Conservation (phyloP, 2,113 vertebrate species). For the Seriola quinqueradiata region DNA sequence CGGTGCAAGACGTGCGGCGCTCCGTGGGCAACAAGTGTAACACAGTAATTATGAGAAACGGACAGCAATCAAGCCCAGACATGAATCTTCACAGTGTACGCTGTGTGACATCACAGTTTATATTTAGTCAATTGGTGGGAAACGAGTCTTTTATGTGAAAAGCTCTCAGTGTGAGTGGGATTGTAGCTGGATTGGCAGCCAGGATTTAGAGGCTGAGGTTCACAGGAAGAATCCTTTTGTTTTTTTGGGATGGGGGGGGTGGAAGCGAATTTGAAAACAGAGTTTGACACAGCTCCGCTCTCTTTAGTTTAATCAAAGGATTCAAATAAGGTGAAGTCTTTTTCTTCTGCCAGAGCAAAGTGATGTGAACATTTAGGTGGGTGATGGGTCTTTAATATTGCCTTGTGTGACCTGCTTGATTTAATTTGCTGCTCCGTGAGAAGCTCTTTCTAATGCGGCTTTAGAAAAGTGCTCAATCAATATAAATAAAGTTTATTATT, state of each 20-base stretch:
- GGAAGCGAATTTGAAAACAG: constrained; percentile 27
- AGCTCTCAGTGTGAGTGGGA: constrained; percentile 44
- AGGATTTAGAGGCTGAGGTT: constrained; percentile 51
- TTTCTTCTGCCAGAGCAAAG: not conserved
- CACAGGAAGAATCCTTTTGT: constrained; percentile 20
- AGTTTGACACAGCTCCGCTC: not conserved
- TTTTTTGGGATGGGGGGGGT: no score
- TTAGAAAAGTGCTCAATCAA: no score
- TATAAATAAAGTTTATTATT: no score
- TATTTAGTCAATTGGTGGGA: constrained; percentile 39
- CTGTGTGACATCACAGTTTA: constrained; percentile 27
- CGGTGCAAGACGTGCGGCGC: constrained; percentile 7
- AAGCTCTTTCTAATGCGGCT: no score
- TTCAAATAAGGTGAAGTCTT: not conserved
- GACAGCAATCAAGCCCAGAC: constrained; percentile 41
- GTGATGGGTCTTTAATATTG: no score
- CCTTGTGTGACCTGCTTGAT: no score
- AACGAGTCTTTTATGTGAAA: constrained; percentile 42
- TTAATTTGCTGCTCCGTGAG: no score
- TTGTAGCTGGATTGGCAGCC: constrained; percentile 42
- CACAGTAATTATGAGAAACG: constrained; percentile 56
- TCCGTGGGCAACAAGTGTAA: constrained; percentile 51
- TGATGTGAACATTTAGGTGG: not conserved
- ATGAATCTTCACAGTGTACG: constrained; percentile 17
- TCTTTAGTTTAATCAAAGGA: constrained; percentile 25